Base-by-base conservation (phyloP, 2,113 vertebrate genomes). In the Cryptomyrus ogoouensis region DNA sequence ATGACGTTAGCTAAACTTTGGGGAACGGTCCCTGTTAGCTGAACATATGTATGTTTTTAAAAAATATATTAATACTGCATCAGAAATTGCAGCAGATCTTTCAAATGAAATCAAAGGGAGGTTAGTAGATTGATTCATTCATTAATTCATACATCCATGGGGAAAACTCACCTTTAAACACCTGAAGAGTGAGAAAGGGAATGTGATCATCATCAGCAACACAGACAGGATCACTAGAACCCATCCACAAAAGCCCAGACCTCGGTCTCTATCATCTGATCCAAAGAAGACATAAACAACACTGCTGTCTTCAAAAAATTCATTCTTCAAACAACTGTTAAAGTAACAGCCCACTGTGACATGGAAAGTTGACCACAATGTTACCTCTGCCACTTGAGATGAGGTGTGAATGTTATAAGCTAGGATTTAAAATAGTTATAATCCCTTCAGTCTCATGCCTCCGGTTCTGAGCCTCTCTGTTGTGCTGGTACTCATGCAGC, bases 141-240 rank as follows among this genome's bases (percentile, higher is more conserved):
- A 66, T 66, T 27, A 3, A 66, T 66, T 27, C 62, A 70, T 70
- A 5, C 31, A 50, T 35, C 27, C 50, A 47, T 19, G 31, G 15
- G 50, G 87, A 58, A 24, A 5, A 88, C 27, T 9, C 96, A 98
- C 98, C 97, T 98, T 98, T 15, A 98, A 80, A 92, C 97, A 97
- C 90, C 96, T 90, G 92, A 97, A 97, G 90, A 98, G 90, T 35
- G 97, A 96, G 91, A 99, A 0, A 0, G 97, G 97, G 90, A 98
- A 97, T 9, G 96, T 97, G 12, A 92, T 89, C 19, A 94, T 19
- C 44, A 96, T 88, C 47, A 98, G 91, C 21, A 98, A 2, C n/a
- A 96, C 87, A 1, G 97, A 96, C 35, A 97, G n/a, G 2, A 93
- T 92, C 88, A 97, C 92, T 86, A 98, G 90, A 66, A 97, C 89